Percentiles rank a stretch among this genome's conserved stretches.
Evolutionary conservation across 2,888 invertebrate genomes (phyloP).

Genomic region (Lasioglossum villosulum): DNA sequence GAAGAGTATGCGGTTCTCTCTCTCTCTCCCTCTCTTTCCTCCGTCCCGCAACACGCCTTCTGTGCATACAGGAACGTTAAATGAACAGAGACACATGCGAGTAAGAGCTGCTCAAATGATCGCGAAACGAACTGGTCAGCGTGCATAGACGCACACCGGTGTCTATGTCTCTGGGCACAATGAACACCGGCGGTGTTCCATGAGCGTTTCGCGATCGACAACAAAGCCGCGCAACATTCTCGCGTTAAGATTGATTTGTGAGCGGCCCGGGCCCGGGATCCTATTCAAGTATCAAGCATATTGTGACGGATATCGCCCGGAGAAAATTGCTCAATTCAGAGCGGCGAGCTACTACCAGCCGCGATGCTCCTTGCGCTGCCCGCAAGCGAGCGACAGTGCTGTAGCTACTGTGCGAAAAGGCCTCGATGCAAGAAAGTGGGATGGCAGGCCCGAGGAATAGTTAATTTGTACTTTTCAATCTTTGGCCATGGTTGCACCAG

Average conservation of each 20-base stretch:
- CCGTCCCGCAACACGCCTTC: background rate
- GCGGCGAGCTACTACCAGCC: constrained; percentile 38
- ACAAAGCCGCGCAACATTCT: constrained; percentile 55
- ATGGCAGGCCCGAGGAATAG: background rate
- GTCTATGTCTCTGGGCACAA: constrained; percentile 5
- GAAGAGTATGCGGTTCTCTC: constrained; percentile 18
- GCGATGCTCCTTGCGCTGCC: constrained; percentile 53
- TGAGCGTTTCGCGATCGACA: constrained; percentile 58
- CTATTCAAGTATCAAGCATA: constrained; percentile 68
- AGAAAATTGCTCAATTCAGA: constrained; percentile 73
- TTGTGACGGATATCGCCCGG: constrained; percentile 64
- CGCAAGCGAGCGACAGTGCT: constrained; percentile 26
- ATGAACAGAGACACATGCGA: background rate
- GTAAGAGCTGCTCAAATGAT: background rate
- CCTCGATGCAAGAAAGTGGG: background rate
- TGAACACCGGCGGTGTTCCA: constrained; percentile 33
- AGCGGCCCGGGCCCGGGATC: constrained; percentile 54
- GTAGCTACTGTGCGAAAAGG: constrained; percentile 48
- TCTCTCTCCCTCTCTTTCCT: background rate
- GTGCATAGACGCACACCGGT: constrained; percentile 12
- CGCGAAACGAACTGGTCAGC: constrained; percentile 35
- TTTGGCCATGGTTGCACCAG: background rate
- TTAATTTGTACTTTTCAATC: background rate
- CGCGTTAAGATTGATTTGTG: constrained; percentile 67
- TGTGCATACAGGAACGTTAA: background rate